These are phyloP conservation scores for Drosophila lutescens DNA, from an alignment of 2,888 invertebrate genomes.

Conservation along the genomic window DNA sequence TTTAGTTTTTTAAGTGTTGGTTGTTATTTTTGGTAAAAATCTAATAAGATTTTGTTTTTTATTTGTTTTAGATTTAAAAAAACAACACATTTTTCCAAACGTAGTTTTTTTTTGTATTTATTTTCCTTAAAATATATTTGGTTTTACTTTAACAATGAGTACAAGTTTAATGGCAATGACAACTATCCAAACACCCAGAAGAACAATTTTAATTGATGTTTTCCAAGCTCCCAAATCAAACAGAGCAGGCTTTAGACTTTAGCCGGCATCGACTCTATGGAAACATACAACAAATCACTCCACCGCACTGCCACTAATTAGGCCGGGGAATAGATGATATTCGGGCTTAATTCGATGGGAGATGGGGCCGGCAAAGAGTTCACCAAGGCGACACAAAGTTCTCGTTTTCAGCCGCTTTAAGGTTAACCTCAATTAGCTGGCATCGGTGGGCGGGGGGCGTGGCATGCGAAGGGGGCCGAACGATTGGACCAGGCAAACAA, in stretches of 20 bases:
- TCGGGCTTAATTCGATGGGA: constrained; percentile 11
- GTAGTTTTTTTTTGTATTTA: too few relatives aligned
- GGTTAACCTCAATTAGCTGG: constrained; percentile 46
- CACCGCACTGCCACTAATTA: constrained; percentile 38
- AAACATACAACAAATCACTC: constrained; percentile 17
- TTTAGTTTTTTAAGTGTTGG: too few relatives aligned
- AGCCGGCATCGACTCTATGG: constrained; percentile 6
- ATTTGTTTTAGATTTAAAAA: too few relatives aligned
- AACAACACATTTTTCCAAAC: too few relatives aligned
- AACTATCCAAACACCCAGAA: not conserved
- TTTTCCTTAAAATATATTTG: too few relatives aligned
- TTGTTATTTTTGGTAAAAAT: too few relatives aligned
- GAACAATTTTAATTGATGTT: constrained; percentile 8
- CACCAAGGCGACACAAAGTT: constrained; percentile 33
- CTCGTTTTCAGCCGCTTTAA: constrained; percentile 38
- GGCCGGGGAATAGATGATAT: constrained; percentile 35
- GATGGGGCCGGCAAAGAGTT: constrained; percentile 6
- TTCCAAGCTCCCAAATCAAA: constrained; percentile 1
- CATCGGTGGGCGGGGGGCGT: not conserved
- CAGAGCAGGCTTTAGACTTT: constrained; percentile 2
- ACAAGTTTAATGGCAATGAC: not conserved
- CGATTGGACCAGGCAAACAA: constrained; percentile 27
- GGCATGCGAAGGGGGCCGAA: not conserved
- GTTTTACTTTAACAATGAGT: too few relatives aligned
- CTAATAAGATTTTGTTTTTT: too few relatives aligned